Percentiles rank a stretch among this genome's conserved stretches.
Conservation (phyloP, 2,888 invertebrate species). For the Lepidochitona cinerea region DNA sequence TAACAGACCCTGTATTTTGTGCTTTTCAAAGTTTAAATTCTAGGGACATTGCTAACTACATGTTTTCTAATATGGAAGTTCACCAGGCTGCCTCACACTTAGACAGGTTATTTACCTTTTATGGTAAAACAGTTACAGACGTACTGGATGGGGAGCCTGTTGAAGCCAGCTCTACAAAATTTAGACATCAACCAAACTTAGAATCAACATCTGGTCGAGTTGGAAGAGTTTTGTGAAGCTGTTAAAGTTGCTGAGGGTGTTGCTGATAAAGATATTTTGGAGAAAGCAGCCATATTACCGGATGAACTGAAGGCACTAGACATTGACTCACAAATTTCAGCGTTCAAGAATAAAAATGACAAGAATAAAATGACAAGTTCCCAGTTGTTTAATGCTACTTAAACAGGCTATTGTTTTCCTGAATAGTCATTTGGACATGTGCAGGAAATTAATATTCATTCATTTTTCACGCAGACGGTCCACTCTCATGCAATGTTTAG, state of each 20-base stretch:
- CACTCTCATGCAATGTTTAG: no score
- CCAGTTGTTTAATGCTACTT: neutral
- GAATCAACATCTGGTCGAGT: neutral
- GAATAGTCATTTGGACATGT: no score
- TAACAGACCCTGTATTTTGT: neutral
- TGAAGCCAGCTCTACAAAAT: neutral
- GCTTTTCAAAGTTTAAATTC: neutral
- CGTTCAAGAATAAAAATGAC: neutral
- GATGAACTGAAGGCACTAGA: neutral
- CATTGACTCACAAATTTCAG: neutral
- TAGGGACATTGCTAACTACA: neutral
- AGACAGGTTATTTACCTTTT: neutral
- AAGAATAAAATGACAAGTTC: neutral
- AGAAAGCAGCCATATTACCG: neutral
- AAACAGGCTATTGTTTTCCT: no score
- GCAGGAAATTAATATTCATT: no score
- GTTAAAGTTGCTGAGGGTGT: neutral
- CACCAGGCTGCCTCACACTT: neutral
- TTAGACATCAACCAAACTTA: neutral
- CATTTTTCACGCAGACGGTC: no score
- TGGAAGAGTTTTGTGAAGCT: neutral
- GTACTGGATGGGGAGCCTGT: neutral
- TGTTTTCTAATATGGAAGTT: neutral
- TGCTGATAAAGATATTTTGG: neutral
- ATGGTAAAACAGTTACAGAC: neutral